phyloP scores from a whole-genome alignment of 2,797 vertebrate species.

The Syngnathus rostellatus region DNA sequence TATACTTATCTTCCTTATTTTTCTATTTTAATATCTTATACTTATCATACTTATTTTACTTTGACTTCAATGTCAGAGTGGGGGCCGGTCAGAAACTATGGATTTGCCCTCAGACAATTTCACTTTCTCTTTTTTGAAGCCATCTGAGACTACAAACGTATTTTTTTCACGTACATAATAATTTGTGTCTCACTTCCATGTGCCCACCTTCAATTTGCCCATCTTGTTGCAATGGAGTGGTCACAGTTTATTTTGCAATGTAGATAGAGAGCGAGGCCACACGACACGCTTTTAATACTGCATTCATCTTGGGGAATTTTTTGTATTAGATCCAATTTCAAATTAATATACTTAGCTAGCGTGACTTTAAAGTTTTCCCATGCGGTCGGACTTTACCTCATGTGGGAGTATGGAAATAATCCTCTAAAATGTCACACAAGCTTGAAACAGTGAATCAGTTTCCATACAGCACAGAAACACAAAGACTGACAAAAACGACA shows the following conservation, averaged over 20 bases:
- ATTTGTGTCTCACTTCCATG: too few relatives aligned
- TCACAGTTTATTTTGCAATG: not conserved
- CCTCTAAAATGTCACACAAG: not conserved
- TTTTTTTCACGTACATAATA: too few relatives aligned
- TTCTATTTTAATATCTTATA: too few relatives aligned
- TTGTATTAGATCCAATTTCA: conserved; percentile 1
- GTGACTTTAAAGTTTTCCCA: not conserved
- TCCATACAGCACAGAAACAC: not conserved
- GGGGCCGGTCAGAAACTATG: too few relatives aligned
- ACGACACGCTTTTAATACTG: not conserved
- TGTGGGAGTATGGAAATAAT: not conserved
- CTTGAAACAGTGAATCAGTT: conserved; percentile 1
- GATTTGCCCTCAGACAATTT: too few relatives aligned
- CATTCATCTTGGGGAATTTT: conserved; percentile 10
- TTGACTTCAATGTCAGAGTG: too few relatives aligned
- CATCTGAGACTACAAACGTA: too few relatives aligned
- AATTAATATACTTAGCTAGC: not conserved
- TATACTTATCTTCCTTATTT: too few relatives aligned
- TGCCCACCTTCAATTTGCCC: not conserved
- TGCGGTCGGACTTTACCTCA: not conserved
- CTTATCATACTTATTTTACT: too few relatives aligned
- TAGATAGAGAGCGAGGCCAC: not conserved
- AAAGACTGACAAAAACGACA: conserved; percentile 18
- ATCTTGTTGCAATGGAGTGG: not conserved
- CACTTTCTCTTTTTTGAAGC: too few relatives aligned